A percentile compares a stretch with the other conserved stretches of the same genome.
Evolutionary conservation across 2,113 vertebrate species (phyloP).

Genomic region (Laterallus jamaicensis): DNA sequence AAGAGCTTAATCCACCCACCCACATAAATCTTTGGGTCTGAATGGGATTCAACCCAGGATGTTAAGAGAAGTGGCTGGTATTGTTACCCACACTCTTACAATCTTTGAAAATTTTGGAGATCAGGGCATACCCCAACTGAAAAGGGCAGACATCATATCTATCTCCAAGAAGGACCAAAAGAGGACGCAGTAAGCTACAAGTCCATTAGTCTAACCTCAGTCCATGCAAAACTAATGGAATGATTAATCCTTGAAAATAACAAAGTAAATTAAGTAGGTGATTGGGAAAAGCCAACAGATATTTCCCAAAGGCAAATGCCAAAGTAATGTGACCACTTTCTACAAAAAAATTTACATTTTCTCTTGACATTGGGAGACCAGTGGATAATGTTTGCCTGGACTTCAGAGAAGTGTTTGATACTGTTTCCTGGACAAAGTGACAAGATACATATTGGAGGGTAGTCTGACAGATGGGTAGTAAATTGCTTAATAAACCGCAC

Average conservation of each 20-base stretch:
- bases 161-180: not conserved
- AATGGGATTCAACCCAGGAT: not conserved
- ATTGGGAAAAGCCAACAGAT: not conserved
- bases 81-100: not conserved
- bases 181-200: not conserved
- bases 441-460: not conserved
- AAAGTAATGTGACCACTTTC: not conserved
- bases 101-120: not conserved
- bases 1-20: not conserved
- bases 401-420: not conserved
- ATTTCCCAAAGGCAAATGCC: not conserved
- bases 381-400: not conserved
- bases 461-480: not conserved
- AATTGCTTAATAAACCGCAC: not conserved
- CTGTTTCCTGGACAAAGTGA: not conserved
- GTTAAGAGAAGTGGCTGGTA: not conserved
- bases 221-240: not conserved
- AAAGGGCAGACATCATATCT: not conserved
- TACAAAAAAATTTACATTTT: not conserved
- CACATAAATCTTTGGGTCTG: not conserved
- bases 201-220: not conserved
- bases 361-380: not conserved
- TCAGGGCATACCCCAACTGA: not conserved
- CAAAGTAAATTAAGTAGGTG: not conserved
- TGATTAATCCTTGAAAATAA: not conserved